Evolutionary conservation across 2,888 invertebrate genomes (phyloP), one percentile per base, ranked within the genome.

Genomic region (Drosophila lacicola): DNA sequence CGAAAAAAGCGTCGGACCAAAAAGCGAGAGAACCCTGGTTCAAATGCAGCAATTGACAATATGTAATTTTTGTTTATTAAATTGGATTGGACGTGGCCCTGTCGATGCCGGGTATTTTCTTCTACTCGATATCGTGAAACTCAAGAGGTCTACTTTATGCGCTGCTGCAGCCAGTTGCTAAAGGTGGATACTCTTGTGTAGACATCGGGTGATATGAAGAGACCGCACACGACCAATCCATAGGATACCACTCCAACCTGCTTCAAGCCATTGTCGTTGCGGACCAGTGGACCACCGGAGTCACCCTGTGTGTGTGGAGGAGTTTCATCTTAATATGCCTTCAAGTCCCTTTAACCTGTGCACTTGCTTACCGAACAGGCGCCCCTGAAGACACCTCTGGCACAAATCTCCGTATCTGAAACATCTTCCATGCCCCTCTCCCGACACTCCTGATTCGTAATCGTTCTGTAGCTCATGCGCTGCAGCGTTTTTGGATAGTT

Each of bases 261-360:
- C 33, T 77, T 74, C 1, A 79, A 34, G 0, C 77, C 86, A 9
- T 72, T 80, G 11, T 77, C 65, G 3, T 77, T 74, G 0, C 47
- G 36, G 51, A 91, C 91, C n/a, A 92, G 61, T 4, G 92, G 92
- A 2, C 92, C 92, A 13, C 92, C 92, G 14, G 92, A 92, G 65
- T 92, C 92, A 3, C 92, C 92, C 92, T 92, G 11, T 1, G 47
- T 8, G 8, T 11, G 10, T 1, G 17, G 17, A 17, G 5, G 1
- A 17, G 6, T 29, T n/a, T n/a, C 17, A 14, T 14, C 3, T 5
- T 34, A 2, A n/a, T 2, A 42, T 6, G 0, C 13, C 5, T 29
- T 25, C 3, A 42, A 11, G 0, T 2, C 6, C 9, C 4, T 4
- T 34, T 0, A 39, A 21, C 9, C 5, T 10, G 13, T 0, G 0